Percentiles rank a stretch among this genome's conserved stretches.
Evolutionary conservation across 2,888 invertebrate species (phyloP).

Genomic region (Gibbula magus): DNA sequence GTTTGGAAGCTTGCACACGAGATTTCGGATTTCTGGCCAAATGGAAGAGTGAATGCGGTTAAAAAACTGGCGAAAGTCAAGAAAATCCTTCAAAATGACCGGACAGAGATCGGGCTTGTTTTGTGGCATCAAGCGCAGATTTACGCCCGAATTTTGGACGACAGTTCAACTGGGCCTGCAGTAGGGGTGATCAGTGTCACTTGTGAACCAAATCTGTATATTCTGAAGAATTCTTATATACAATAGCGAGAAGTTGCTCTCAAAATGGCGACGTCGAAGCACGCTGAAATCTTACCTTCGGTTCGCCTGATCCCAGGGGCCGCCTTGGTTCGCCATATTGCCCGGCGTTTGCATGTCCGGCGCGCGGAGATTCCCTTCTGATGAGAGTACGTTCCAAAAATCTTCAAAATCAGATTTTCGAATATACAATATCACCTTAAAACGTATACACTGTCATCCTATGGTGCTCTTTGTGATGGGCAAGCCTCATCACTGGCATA

Average conservation of each 20-base stretch:
- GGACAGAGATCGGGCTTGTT: no score
- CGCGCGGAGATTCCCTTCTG: background rate
- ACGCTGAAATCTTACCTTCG: background rate
- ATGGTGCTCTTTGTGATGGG: conserved; percentile 4
- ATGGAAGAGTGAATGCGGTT: no score
- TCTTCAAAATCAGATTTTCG: background rate
- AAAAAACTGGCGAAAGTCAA: no score
- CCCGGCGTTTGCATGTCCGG: background rate
- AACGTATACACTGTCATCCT: conserved; percentile 8
- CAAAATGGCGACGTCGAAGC: conserved; percentile 4
- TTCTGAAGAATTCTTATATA: conserved; percentile 13
- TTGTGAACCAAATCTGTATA: background rate
- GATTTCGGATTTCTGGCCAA: background rate
- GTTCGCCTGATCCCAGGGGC: background rate
- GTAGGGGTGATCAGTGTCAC: no score
- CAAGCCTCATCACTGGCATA: conserved; percentile 4
- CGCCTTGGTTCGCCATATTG: conserved; percentile 3
- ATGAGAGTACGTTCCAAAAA: background rate
- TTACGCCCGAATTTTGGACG: no score
- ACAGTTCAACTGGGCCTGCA: no score
- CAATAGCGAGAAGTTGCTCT: background rate
- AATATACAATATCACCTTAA: conserved; percentile 13
- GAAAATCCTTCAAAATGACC: no score
- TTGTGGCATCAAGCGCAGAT: no score
- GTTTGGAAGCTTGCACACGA: background rate